These are phyloP conservation scores for Ceuthmochares aereus DNA, from an alignment of 2,113 vertebrate species.

Conservation along the genomic window DNA sequence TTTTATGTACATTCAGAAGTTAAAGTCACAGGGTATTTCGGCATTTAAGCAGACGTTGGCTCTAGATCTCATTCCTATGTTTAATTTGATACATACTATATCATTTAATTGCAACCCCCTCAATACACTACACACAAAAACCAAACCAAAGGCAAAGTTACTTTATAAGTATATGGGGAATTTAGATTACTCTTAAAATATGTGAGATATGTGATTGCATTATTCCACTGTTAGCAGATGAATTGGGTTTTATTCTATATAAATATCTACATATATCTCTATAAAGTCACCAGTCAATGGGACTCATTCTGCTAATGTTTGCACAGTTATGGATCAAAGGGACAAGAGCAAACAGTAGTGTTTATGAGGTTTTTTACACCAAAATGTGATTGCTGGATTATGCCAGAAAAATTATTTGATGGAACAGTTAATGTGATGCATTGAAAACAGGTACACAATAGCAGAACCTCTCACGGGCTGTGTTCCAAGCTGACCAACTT, in stretches of 20 bases:
- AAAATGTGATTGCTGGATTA: neutral
- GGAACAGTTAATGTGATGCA: neutral
- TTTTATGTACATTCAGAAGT: neutral
- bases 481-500: neutral
- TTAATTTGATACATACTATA: neutral
- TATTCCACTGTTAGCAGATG: conserved; percentile 2
- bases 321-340: neutral
- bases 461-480: neutral
- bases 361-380: neutral
- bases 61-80: neutral
- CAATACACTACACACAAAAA: neutral
- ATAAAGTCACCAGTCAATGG: neutral
- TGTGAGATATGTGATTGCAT: conserved; percentile 25
- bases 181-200: conserved; percentile 44
- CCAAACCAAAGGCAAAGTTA: neutral
- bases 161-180: conserved; percentile 22
- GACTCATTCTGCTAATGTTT: neutral
- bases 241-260: neutral
- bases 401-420: neutral
- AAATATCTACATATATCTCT: neutral
- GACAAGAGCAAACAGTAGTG: neutral
- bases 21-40: neutral
- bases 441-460: neutral
- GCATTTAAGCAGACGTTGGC: conserved; percentile 2
- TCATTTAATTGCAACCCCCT: neutral